phyloP scores from a whole-genome alignment of 2,888 invertebrate genomes.

The Empis livida region DNA sequence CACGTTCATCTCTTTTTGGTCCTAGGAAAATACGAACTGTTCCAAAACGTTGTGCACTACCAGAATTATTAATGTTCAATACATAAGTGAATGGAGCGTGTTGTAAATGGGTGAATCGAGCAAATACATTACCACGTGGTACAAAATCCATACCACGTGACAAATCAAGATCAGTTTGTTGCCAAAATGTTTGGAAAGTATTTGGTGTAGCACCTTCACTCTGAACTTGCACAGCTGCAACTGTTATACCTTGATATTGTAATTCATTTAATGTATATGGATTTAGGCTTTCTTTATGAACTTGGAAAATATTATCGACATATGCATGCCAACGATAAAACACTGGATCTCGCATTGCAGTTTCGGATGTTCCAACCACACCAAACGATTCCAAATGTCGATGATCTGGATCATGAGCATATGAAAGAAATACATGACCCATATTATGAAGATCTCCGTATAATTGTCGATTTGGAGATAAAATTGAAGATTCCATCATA shows the following conservation, averaged over 20 bases:
- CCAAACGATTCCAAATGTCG: slow-evolving; percentile 52
- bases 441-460: slow-evolving; percentile 69
- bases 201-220: slow-evolving; percentile 39
- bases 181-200: slow-evolving; percentile 55
- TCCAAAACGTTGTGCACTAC: slow-evolving; percentile 35
- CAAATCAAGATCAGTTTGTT: slow-evolving; percentile 58
- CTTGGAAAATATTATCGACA: slow-evolving; percentile 57
- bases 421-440: slow-evolving; percentile 63
- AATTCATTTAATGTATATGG: slow-evolving; percentile 38
- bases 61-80: slow-evolving; percentile 44
- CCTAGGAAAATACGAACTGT: slow-evolving; percentile 49
- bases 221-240: slow-evolving; percentile 40
- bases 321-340: slow-evolving; percentile 72
- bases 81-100: slow-evolving; percentile 52
- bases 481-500: slow-evolving; percentile 54
- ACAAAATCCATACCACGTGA: slow-evolving; percentile 65
- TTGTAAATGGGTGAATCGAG: slow-evolving; percentile 56
- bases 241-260: slow-evolving; percentile 37
- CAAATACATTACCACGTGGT: slow-evolving; percentile 54
- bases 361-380: slow-evolving; percentile 65
- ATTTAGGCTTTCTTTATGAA: slow-evolving; percentile 51
- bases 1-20: slow-evolving; percentile 47
- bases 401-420: slow-evolving; percentile 64
- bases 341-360: slow-evolving; percentile 69
- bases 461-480: slow-evolving; percentile 51